phyloP scores from a whole-genome alignment of 2,888 invertebrate genomes.

The Eupithecia vulgata region DNA sequence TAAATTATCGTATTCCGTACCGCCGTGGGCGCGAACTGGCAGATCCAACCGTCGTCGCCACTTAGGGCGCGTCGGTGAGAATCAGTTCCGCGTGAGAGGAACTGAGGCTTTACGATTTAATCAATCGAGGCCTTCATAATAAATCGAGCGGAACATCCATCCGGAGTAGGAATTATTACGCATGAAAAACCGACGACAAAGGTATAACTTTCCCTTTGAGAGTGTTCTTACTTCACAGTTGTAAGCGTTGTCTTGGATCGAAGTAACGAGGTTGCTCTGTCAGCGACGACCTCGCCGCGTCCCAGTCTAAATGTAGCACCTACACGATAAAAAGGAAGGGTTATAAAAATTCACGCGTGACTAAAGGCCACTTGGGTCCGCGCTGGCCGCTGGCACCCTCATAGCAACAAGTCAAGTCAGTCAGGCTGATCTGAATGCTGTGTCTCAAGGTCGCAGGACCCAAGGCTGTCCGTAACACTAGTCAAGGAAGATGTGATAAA shows the following conservation, averaged over 20 bases:
- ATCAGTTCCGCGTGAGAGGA: constrained; percentile 23
- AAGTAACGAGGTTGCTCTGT: neutral
- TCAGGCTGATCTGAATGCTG: constrained; percentile 4
- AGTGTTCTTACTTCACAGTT: neutral
- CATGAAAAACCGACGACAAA: neutral
- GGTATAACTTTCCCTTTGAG: constrained; percentile 3
- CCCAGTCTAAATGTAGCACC: constrained; percentile 7
- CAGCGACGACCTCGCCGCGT: neutral
- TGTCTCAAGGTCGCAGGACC: constrained; percentile 20
- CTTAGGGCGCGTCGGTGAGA: constrained; percentile 31
- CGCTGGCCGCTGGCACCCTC: constrained; percentile 12
- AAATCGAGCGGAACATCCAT: constrained; percentile 33
- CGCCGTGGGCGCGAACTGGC: constrained; percentile 33
- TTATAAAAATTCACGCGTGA: constrained; percentile 10
- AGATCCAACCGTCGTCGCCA: constrained; percentile 28
- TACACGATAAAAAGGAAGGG: constrained; percentile 8
- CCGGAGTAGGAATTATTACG: constrained; percentile 8
- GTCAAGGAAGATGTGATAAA: constrained; percentile 16
- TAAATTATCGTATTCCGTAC: constrained; percentile 23
- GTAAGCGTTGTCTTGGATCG: neutral
- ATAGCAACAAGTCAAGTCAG: constrained; percentile 30
- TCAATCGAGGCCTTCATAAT: constrained; percentile 33
- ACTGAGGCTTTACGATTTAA: constrained; percentile 27
- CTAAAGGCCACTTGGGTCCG: constrained; percentile 10
- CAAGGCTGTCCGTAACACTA: constrained; percentile 17